Evolutionary conservation across 2,113 vertebrate genomes (phyloP).

Genomic region (Osmerus eperlanus): DNA sequence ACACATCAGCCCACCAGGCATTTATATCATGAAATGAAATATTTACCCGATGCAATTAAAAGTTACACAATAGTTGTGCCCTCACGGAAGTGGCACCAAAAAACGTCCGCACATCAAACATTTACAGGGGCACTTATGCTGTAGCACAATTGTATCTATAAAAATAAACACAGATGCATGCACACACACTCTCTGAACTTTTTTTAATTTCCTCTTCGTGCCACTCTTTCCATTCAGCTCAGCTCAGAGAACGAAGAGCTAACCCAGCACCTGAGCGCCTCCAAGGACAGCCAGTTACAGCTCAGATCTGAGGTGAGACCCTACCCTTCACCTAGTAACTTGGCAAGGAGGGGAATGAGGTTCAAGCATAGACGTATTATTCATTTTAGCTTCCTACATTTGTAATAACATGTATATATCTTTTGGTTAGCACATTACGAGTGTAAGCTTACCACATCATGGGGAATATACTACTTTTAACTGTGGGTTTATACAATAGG

Average conservation of each 20-base stretch:
- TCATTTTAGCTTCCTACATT: too few species aligned
- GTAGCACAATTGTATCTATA: too few species aligned
- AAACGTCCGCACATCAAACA: not conserved
- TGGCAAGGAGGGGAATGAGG: not conserved
- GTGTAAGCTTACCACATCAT: not conserved
- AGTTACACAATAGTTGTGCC: too few species aligned
- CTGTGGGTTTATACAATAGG: too few species aligned
- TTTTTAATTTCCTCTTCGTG: not conserved
- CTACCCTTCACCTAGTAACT: not conserved
- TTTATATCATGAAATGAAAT: not conserved
- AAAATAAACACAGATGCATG: too few species aligned
- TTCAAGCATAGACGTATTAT: not conserved
- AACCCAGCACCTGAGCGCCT: conserved; percentile 74
- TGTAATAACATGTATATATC: too few species aligned
- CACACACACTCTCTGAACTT: not conserved
- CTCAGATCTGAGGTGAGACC: conserved; percentile 76
- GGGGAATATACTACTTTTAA: too few species aligned
- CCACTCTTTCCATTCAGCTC: conserved; percentile 54
- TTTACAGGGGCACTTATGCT: not conserved
- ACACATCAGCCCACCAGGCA: not conserved
- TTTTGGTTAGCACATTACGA: not conserved
- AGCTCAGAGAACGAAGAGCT: conserved; percentile 81
- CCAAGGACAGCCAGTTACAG: conserved; percentile 71
- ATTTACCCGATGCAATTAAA: too few species aligned
- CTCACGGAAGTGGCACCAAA: too few species aligned